Evolutionary conservation across 1,140 invertebrate genomes (phyloP).

Genomic region (Onthophagus taurus): DNA sequence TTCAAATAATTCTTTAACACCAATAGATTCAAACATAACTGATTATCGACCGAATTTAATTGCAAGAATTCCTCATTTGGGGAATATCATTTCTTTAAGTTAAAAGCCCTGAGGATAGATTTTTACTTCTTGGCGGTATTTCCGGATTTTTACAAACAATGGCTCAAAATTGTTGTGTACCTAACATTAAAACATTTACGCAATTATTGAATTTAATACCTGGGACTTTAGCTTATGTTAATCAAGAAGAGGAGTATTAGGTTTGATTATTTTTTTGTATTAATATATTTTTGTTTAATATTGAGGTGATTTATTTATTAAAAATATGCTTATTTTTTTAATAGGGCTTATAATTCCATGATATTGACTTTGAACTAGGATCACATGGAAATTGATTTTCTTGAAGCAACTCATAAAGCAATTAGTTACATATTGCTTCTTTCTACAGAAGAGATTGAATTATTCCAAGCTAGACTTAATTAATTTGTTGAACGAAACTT

Average conservation of each 20-base stretch:
- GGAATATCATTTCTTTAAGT: constrained; percentile 49
- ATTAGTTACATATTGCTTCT: no score
- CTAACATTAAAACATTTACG: constrained; percentile 71
- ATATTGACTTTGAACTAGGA: no score
- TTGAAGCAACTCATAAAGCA: no score
- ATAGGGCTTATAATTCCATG: no score
- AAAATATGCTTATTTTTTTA: no score
- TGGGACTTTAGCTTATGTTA: constrained; percentile 50
- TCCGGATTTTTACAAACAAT: constrained; percentile 65
- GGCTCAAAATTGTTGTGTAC: constrained; percentile 51
- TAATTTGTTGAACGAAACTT: no score
- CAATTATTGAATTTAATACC: constrained; percentile 65
- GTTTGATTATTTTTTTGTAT: constrained; percentile 43
- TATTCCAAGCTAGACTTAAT: no score
- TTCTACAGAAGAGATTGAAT: no score
- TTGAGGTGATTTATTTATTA: no score
- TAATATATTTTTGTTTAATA: background rate
- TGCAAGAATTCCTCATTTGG: constrained; percentile 43
- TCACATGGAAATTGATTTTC: no score
- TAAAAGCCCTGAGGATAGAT: constrained; percentile 49
- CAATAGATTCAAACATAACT: background rate
- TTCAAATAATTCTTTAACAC: no score
- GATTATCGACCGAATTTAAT: constrained; percentile 46
- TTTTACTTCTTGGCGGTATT: constrained; percentile 73
- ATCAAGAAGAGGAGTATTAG: constrained; percentile 68